Evolutionary conservation across 92 coral and sea anemone species (phyloP).

Genomic region (Palythoa heliodiscus): DNA sequence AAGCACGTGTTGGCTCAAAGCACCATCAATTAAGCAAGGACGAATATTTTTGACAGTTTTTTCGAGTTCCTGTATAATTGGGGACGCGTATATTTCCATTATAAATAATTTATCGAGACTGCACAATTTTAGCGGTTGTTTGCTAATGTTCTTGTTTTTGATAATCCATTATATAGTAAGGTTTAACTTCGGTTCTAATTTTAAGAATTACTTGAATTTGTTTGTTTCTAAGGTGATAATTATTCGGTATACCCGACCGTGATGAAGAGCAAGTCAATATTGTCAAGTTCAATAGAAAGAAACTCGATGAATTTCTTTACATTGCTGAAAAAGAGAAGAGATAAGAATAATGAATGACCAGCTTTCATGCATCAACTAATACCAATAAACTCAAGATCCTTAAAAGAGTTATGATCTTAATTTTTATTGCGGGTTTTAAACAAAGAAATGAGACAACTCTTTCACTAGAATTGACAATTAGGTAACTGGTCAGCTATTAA

Average conservation of each 20-base stretch:
- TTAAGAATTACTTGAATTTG: background rate
- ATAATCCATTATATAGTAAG: background rate
- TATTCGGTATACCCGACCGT: constrained; percentile 2
- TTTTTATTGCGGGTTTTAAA: no score
- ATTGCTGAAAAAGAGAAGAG: no score
- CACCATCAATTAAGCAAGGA: background rate
- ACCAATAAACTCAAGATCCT: no score
- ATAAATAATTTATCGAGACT: constrained; percentile 15
- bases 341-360: no score
- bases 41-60: constrained; percentile 25
- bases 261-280: background rate
- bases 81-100: background rate
- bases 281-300: background rate
- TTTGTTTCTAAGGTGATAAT: background rate
- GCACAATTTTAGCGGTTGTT: background rate
- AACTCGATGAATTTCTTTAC: no score
- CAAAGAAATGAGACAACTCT: no score
- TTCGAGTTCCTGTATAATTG: constrained; percentile 4
- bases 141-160: no score
- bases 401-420: no score
- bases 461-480: no score
- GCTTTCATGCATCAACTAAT: no score
- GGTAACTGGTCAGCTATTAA: no score
- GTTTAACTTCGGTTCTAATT: constrained; percentile 7
- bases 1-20: constrained; percentile 16